Evolutionary conservation across 2,888 invertebrate genomes (phyloP), one percentile per base, ranked within the genome.

Genomic region (Augochlorella aurata): DNA sequence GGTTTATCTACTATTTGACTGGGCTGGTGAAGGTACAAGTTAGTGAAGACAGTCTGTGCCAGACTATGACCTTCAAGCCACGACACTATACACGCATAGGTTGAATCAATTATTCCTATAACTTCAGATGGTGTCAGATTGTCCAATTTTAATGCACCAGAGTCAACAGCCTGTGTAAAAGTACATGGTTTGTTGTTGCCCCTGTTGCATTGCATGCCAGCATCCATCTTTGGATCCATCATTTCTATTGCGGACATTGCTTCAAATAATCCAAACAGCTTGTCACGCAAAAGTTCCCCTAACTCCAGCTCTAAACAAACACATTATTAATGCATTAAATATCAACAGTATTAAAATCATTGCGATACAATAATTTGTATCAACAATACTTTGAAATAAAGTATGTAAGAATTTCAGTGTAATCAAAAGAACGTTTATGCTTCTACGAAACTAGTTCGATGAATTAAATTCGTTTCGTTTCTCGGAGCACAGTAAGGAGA

Each of bases 151-250:
- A 98, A 94, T 84, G 96, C 95, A 8, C 97, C 97, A 88, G 96
- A 96, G 96, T 96, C 95, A 49, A 98, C 96, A 73, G 98, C 97
- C 92, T 98, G 97, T 87, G 97, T 96, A 92, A 99, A 98, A 79
- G 97, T 97, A 65, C 97, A 95, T 9, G 98, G 97, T 91, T 97
- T 97, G 78, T 97, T 96, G 90, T 96, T 96, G 18, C 97, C 97
- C 85, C 98, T 95, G 93, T 98, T 98, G 93, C 98, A 98, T 85
- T 98, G 94, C 98, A 99, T 99, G 9, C 99, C 99, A 1, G 99
- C 98, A 95, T 99, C 99, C 99, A 99, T 99, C 95, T 99, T 99
- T 0, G 99, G 99, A 93, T 99, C 99, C 99, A 99, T 99, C 98
- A 99, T 98, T 94, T 99, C 99, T 90, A 99, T 99, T 0, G 99